Conservation (phyloP, 2,888 invertebrate genomes). For the Pristionchus exspectatus region DNA sequence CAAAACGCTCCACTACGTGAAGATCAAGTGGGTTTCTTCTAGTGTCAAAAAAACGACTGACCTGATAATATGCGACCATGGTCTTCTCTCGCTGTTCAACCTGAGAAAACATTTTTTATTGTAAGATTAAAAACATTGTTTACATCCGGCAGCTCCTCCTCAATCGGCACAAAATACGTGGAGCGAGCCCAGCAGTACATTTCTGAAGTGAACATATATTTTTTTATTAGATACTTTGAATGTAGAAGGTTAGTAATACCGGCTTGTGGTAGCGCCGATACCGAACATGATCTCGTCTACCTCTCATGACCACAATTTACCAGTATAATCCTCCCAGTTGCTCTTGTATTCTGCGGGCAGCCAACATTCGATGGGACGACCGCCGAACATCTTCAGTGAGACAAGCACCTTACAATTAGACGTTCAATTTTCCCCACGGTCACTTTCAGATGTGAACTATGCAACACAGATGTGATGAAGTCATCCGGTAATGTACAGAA, state of each 20-base stretch:
- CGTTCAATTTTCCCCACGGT: background rate
- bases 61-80: constrained; percentile 74
- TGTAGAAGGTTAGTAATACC: too few relatives aligned
- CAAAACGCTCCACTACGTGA: too few relatives aligned
- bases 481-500: too few relatives aligned
- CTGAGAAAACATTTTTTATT: background rate
- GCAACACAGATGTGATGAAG: too few relatives aligned
- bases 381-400: constrained; percentile 78
- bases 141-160: constrained; percentile 73
- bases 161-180: constrained; percentile 78
- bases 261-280: too few relatives aligned
- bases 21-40: too few relatives aligned
- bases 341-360: constrained; percentile 77
- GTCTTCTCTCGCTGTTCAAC: constrained; percentile 64
- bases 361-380: constrained; percentile 78
- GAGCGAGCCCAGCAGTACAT: constrained; percentile 78
- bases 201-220: constrained; percentile 59
- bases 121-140: background rate
- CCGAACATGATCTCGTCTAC: too few relatives aligned
- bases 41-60: constrained; percentile 51
- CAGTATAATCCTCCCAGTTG: constrained; percentile 78
- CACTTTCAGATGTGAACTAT: too few relatives aligned
- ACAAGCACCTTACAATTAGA: constrained; percentile 71
- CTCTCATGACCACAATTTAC: constrained; percentile 58
- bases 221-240: background rate